Conservation (phyloP, 2,797 vertebrate genomes). For the Sparus aurata region DNA sequence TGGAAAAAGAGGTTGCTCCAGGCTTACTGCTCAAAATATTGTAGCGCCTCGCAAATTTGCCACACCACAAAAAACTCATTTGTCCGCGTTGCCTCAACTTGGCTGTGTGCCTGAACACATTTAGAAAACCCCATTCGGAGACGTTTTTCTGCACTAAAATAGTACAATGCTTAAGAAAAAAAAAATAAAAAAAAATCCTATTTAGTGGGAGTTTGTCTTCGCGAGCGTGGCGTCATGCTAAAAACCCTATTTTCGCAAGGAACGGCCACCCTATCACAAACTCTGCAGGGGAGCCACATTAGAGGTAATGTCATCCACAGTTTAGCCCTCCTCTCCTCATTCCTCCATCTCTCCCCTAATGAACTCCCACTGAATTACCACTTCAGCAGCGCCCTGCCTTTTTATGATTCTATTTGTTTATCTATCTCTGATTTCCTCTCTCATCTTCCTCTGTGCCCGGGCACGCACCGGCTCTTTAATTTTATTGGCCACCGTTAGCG, state of each 20-base stretch:
- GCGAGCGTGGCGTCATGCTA: constrained; percentile 80
- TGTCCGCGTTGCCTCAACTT: constrained; percentile 72
- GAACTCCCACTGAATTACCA: constrained; percentile 87
- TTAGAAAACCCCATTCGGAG: constrained; percentile 74
- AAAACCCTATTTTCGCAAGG: constrained; percentile 81
- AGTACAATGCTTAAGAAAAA: constrained; percentile 68
- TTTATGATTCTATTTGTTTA: constrained; percentile 91
- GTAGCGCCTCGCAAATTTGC: constrained; percentile 55
- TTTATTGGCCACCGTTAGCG: constrained; percentile 87
- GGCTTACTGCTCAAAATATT: constrained; percentile 50
- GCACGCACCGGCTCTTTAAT: constrained; percentile 82
- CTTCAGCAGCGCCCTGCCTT: constrained; percentile 83
- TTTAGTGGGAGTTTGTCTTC: constrained; percentile 81
- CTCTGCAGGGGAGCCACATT: constrained; percentile 84
- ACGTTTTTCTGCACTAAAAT: constrained; percentile 75
- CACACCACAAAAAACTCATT: constrained; percentile 67
- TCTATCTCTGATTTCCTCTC: constrained; percentile 85
- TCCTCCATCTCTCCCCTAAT: constrained; percentile 85
- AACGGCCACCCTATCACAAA: constrained; percentile 84
- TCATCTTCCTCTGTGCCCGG: constrained; percentile 68
- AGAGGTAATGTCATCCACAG: constrained; percentile 88
- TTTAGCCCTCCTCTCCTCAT: constrained; percentile 85
- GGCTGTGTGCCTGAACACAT: constrained; percentile 73
- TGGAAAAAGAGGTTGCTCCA: constrained; percentile 37
- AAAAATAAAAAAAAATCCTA: constrained; percentile 73